phyloP scores from a whole-genome alignment of 2,113 vertebrate species.

The Nymphicus hollandicus region DNA sequence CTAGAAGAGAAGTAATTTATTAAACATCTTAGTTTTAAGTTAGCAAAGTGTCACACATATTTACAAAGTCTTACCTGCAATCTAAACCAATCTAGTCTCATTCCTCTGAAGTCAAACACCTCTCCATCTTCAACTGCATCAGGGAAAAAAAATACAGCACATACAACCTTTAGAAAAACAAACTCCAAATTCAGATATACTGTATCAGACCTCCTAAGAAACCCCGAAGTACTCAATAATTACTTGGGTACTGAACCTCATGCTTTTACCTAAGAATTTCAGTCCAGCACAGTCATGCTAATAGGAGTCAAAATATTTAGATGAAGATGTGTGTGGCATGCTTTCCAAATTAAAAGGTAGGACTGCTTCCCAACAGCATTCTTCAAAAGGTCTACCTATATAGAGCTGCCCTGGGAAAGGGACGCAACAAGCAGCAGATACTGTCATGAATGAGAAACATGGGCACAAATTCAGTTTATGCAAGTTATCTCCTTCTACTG shows the following conservation, averaged over 20 bases:
- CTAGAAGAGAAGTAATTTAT: neutral
- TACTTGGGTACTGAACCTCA: neutral
- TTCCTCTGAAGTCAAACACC: constrained; percentile 98
- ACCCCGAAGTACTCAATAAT: neutral
- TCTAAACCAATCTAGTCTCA: constrained; percentile 98
- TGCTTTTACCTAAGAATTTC: neutral
- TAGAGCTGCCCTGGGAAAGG: neutral
- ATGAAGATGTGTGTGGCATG: neutral
- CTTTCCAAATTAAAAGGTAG: neutral
- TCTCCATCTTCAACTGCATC: constrained; percentile 95
- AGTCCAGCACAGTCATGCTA: neutral
- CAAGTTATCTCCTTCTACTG: neutral
- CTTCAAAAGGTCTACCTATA: neutral
- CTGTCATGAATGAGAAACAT: fast-evolving
- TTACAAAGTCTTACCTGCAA: constrained; percentile 84
- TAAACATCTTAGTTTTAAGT: neutral
- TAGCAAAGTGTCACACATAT: fast-evolving
- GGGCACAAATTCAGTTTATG: neutral
- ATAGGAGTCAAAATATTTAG: neutral
- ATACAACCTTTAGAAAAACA: neutral
- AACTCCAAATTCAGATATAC: neutral
- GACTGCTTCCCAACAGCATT: neutral
- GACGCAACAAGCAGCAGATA: neutral
- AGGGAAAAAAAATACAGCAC: constrained; percentile 2
- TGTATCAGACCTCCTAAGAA: neutral